These are phyloP conservation scores for Muntiacus reevesi DNA, from an alignment of 2,113 vertebrate genomes.

Conservation along the genomic window DNA sequence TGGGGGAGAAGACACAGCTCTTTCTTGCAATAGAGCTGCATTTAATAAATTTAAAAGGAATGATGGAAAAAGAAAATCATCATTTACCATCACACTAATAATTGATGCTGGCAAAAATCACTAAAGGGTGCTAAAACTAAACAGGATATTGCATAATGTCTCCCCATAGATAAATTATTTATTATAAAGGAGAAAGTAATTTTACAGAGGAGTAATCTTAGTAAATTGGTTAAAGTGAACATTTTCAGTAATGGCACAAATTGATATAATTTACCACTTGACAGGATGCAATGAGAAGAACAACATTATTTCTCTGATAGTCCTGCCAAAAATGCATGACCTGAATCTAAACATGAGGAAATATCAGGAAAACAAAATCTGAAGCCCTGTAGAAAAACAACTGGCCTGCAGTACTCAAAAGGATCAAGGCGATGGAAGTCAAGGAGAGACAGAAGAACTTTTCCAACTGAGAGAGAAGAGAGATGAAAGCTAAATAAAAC, in stretches of 20 bases:
- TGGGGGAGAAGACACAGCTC: background rate
- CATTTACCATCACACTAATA: background rate
- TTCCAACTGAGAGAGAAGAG: background rate
- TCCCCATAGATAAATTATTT: background rate
- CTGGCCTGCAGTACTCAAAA: background rate
- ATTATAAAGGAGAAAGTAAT: background rate
- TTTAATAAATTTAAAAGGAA: background rate
- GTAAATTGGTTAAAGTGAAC: background rate
- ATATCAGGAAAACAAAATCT: constrained; percentile 4
- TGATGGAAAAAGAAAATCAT: background rate
- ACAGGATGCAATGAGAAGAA: background rate
- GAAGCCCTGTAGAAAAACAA: background rate
- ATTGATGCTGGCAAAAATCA: background rate
- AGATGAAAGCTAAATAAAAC: background rate
- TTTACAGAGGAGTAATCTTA: background rate
- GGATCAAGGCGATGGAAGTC: background rate
- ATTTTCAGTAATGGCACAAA: background rate
- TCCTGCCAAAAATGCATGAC: background rate
- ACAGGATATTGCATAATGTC: background rate
- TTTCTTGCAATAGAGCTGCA: background rate
- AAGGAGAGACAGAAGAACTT: background rate
- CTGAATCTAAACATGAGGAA: background rate
- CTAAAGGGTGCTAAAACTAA: background rate
- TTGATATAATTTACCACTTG: background rate
- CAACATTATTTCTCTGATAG: background rate